Evolutionary conservation across 2,113 vertebrate genomes (phyloP), one percentile per base, ranked within the genome.

Genomic region (Gasterosteus nipponicus): DNA sequence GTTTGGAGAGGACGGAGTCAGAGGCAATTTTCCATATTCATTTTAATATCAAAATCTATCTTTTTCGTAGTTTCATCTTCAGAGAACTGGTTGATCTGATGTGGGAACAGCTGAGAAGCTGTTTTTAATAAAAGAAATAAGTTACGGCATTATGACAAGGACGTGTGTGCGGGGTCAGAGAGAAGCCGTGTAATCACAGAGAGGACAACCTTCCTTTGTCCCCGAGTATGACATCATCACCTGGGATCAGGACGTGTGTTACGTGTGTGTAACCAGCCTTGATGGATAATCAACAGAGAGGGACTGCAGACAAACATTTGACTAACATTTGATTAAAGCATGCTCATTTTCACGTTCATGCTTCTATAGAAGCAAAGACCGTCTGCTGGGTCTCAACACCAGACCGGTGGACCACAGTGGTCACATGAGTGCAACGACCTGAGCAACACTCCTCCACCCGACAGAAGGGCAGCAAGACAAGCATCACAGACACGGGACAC

Each of bases 101-200:
- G 47, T 42, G 41, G 41, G 49, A 73, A 35, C 2, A n/a, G 7
- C 26, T 39, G 18, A 16, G 38, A 44, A 44, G 42, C 61, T 80
- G 67, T 10, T 49, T 16, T 67, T 38, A 67, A 75, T 60, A 59
- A 65, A 64, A 69, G 6, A 41, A 69, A 73, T 69, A 54, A 73
- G 44, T 51, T 58, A 9, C 41, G 42, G 42, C 47, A 33, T 44
- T 29, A 29, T 63, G 47, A 26, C 14, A 49, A 41, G 22, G 18
- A 53, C 31, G 3, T n/a, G 11, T 59, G 12, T 73, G 77, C 33
- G 3, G 33, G 33, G 33, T 33, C 33, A 33, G 33, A 33, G 33
- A 3, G 3, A 4, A 33, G 33, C 33, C 5, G 33, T 33, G 33
- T 69, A 15, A 41, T 46, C 62, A 41, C 58, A 33, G 35, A 66